phyloP scores from a whole-genome alignment of 2,113 vertebrate species.

The Antidorcas marsupialis region DNA sequence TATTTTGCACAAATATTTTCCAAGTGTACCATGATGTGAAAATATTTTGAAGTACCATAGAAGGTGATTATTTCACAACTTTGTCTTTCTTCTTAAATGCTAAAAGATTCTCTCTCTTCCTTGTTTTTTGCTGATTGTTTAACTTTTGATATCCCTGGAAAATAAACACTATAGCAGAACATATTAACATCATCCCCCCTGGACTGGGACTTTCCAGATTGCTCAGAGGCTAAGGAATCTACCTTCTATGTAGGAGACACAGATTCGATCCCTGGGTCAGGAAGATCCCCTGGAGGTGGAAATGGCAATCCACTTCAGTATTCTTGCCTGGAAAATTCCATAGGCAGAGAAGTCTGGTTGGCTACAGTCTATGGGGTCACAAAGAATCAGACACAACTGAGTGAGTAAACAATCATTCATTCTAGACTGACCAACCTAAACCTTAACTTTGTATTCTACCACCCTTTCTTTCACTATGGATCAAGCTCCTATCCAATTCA shows the following conservation, averaged over 20 bases:
- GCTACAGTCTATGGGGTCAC: not conserved
- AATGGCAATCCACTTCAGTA: not conserved
- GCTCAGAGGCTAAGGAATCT: not conserved
- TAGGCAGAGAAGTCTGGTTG: not conserved
- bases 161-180: not conserved
- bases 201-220: not conserved
- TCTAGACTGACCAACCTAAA: not conserved
- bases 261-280: not conserved
- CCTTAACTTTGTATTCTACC: not conserved
- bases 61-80: not conserved
- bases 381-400: not conserved
- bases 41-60: not conserved
- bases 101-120: not conserved
- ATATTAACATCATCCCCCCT: not conserved
- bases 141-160: not conserved
- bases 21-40: not conserved
- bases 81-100: not conserved
- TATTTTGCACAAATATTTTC: not conserved
- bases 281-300: not conserved
- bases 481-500: not conserved
- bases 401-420: not conserved
- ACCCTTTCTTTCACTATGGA: not conserved
- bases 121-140: not conserved
- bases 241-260: not conserved
- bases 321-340: not conserved